Conservation (phyloP, 1,140 invertebrate species). For the Goniozus legneri region DNA sequence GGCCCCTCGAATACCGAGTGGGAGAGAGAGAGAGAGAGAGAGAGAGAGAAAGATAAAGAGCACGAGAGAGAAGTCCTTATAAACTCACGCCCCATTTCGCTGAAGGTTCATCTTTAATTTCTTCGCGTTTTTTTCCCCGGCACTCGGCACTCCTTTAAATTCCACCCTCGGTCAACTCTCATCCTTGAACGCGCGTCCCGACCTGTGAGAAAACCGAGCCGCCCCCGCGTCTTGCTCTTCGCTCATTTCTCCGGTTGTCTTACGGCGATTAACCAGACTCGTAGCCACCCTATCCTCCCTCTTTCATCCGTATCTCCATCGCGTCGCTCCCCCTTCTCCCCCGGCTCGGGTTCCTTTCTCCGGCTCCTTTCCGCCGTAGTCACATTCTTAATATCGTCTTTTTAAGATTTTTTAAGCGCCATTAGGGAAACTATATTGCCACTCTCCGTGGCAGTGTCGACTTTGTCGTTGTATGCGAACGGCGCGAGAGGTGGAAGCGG, state of each 20-base stretch:
- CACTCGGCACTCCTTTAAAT: slow-evolving; percentile 55
- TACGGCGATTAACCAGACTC: slow-evolving; percentile 54
- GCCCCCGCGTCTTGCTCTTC: slow-evolving; percentile 43
- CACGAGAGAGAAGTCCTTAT: slow-evolving; percentile 36
- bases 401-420: slow-evolving; percentile 55
- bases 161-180: slow-evolving; percentile 30
- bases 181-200: too few species aligned
- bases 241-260: slow-evolving; percentile 56
- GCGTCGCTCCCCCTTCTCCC: slow-evolving; percentile 3
- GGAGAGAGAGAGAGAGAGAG: too few species aligned
- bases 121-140: slow-evolving; percentile 49
- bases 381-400: slow-evolving; percentile 56
- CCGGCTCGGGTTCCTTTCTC: slow-evolving; percentile 25
- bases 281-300: slow-evolving; percentile 29
- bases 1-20: too few species aligned
- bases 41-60: slow-evolving; percentile 2
- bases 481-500: too few species aligned
- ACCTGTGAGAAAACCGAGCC: slow-evolving; percentile 20
- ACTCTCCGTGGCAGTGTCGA: slow-evolving; percentile 32
- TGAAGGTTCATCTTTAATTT: slow-evolving; percentile 57
- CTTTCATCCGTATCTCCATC: slow-evolving; percentile 4
- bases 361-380: slow-evolving; percentile 32
- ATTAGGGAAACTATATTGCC: slow-evolving; percentile 56
- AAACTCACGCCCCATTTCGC: slow-evolving; percentile 54
- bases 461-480: slow-evolving; percentile 5